A percentile compares a stretch with the other conserved stretches of the same genome.
Conservation (phyloP, 2,113 vertebrate genomes). For the Corythaixoides concolor region DNA sequence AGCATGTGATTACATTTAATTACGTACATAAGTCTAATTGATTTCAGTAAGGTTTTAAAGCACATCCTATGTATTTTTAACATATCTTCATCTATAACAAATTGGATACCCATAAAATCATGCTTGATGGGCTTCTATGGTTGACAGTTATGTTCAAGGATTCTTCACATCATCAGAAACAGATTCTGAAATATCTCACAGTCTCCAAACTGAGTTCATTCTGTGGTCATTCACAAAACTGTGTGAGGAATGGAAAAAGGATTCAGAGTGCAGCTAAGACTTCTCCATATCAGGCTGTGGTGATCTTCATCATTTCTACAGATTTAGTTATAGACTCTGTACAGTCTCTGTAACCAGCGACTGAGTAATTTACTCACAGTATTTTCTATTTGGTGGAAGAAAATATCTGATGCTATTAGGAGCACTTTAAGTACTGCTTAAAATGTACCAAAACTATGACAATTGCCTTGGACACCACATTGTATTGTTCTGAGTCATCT, state of each 20-base stretch:
- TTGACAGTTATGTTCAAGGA: background rate
- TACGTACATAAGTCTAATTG: background rate
- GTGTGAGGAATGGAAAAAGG: background rate
- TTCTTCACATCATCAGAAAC: background rate
- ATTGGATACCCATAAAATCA: background rate
- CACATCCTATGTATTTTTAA: background rate
- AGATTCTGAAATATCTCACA: background rate
- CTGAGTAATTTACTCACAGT: background rate
- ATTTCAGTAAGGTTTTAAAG: background rate
- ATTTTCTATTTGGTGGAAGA: background rate
- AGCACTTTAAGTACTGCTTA: background rate
- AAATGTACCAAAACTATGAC: background rate
- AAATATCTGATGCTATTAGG: background rate
- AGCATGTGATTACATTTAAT: background rate
- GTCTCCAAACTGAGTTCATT: background rate
- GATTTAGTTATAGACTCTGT: background rate
- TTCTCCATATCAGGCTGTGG: background rate
- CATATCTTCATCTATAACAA: background rate
- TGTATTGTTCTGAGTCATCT: background rate
- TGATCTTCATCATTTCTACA: background rate
- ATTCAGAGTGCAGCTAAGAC: background rate
- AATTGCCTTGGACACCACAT: background rate
- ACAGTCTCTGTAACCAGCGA: background rate
- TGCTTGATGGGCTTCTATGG: background rate
- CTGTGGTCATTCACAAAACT: background rate